phyloP scores from a whole-genome alignment of 1,140 invertebrate genomes.

The Vollenhovia emeryi region DNA sequence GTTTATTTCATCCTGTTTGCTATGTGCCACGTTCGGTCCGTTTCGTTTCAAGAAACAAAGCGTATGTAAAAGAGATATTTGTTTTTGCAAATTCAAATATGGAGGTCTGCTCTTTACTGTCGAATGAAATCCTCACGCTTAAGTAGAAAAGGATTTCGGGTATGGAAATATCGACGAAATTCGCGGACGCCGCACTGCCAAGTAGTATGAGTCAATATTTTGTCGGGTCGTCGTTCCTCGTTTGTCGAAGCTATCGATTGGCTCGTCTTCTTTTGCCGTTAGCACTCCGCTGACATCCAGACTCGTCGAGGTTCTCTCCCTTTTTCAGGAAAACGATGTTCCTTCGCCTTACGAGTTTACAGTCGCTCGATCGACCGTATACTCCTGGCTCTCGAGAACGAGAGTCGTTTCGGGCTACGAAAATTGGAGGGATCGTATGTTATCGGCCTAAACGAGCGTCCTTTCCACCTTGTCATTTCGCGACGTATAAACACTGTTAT shows the following conservation, averaged over 20 bases:
- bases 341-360: slow-evolving; percentile 26
- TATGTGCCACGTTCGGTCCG: background rate
- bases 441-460: slow-evolving; percentile 49
- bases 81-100: slow-evolving; percentile 19
- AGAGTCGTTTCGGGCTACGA: slow-evolving; percentile 59
- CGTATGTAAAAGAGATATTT: slow-evolving; percentile 8
- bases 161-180: slow-evolving; percentile 34
- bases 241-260: slow-evolving; percentile 66
- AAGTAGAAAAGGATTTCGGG: background rate
- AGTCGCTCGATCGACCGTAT: slow-evolving; percentile 52
- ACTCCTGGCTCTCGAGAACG: slow-evolving; percentile 45
- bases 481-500: slow-evolving; percentile 17
- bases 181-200: slow-evolving; percentile 14
- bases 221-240: slow-evolving; percentile 62
- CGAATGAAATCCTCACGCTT: background rate
- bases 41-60: slow-evolving; percentile 27
- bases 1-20: slow-evolving; percentile 2
- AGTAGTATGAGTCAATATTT: slow-evolving; percentile 61
- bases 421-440: slow-evolving; percentile 64
- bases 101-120: background rate
- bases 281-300: slow-evolving; percentile 33
- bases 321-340: slow-evolving; percentile 39
- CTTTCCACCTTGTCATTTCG: slow-evolving; percentile 6
- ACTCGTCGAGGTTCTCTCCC: slow-evolving; percentile 22
- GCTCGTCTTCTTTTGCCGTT: slow-evolving; percentile 54